Conservation (phyloP, 1,140 invertebrate genomes). For the Drosophila pseudoobscura region DNA sequence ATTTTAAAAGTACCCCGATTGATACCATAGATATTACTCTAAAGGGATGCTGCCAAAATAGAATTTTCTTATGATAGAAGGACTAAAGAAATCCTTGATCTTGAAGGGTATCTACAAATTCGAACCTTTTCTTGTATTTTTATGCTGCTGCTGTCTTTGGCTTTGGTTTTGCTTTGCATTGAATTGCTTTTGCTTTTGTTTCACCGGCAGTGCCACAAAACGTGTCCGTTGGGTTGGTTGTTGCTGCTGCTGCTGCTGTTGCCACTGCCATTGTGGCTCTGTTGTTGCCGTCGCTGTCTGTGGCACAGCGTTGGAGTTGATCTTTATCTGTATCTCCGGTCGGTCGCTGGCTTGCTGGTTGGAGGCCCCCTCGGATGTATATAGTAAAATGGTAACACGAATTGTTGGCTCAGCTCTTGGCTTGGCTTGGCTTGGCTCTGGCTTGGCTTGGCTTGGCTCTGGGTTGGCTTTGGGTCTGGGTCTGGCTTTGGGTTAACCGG, state of each 20-base stretch:
- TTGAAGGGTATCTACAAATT: too few relatives aligned
- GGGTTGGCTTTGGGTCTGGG: constrained; percentile 24
- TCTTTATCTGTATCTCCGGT: constrained; percentile 75
- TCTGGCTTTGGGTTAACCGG: constrained; percentile 40
- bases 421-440: constrained; percentile 35
- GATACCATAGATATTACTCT: too few relatives aligned
- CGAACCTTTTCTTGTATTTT: constrained; percentile 7
- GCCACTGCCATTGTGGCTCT: constrained; percentile 33
- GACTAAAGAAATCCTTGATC: background rate
- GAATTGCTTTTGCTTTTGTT: constrained; percentile 49
- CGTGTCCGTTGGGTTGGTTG: constrained; percentile 55
- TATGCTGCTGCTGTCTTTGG: constrained; percentile 8
- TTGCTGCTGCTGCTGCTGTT: constrained; percentile 25
- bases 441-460: constrained; percentile 38
- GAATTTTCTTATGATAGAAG: too few relatives aligned
- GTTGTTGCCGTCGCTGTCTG: constrained; percentile 39
- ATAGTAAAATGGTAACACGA: constrained; percentile 25
- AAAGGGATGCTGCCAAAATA: too few relatives aligned
- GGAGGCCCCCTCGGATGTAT: background rate
- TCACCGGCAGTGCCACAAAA: constrained; percentile 77
- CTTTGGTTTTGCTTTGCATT: constrained; percentile 24
- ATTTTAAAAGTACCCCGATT: too few relatives aligned
- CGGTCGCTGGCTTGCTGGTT: constrained; percentile 35
- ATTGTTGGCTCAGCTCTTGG: constrained; percentile 45
- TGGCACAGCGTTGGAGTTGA: constrained; percentile 75